Percentiles rank a stretch among this genome's conserved stretches.
Evolutionary conservation across 2,888 invertebrate species (phyloP).

Genomic region (Sussaba pulchella): DNA sequence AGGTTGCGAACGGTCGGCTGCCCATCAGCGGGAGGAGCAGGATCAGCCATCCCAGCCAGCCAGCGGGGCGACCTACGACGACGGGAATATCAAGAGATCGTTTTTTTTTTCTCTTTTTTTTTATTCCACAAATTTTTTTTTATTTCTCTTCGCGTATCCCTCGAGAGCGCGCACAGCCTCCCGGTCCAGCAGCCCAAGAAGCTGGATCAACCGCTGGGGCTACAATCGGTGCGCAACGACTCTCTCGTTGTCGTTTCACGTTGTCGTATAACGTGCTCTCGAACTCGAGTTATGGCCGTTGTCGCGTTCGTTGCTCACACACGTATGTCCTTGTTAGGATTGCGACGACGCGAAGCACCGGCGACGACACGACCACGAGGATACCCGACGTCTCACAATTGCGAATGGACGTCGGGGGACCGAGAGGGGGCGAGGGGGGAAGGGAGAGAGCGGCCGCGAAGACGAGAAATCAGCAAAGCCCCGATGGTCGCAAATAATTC

Average conservation of each 20-base stretch:
- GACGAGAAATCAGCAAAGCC: conserved; percentile 46
- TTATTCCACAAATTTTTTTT: conserved; percentile 18
- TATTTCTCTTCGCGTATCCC: conserved; percentile 20
- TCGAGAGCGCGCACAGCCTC: conserved; percentile 41
- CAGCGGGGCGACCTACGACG: conserved; percentile 78
- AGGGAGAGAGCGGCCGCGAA: no score
- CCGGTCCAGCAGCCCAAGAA: conserved; percentile 12
- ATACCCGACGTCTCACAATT: conserved; percentile 20
- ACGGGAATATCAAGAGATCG: conserved; percentile 80
- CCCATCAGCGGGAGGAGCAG: conserved; percentile 69
- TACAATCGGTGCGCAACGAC: conserved; percentile 49
- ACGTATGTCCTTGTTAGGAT: conserved; percentile 70
- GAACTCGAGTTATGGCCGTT: conserved; percentile 76
- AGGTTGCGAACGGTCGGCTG: conserved; percentile 70
- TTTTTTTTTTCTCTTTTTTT: conserved; percentile 58
- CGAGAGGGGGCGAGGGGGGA: no score
- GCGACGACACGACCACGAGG: conserved; percentile 35
- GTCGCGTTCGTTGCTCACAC: conserved; percentile 68
- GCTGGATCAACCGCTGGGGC: conserved; percentile 18
- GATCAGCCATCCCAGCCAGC: conserved; percentile 66
- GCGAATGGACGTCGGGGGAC: conserved; percentile 27
- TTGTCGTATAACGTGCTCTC: conserved; percentile 66
- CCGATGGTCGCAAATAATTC: conserved; percentile 38
- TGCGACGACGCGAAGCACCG: conserved; percentile 50
- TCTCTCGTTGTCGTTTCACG: conserved; percentile 68